phyloP scores from a whole-genome alignment of 2,888 invertebrate genomes.

The Diadegma fenestrale region DNA sequence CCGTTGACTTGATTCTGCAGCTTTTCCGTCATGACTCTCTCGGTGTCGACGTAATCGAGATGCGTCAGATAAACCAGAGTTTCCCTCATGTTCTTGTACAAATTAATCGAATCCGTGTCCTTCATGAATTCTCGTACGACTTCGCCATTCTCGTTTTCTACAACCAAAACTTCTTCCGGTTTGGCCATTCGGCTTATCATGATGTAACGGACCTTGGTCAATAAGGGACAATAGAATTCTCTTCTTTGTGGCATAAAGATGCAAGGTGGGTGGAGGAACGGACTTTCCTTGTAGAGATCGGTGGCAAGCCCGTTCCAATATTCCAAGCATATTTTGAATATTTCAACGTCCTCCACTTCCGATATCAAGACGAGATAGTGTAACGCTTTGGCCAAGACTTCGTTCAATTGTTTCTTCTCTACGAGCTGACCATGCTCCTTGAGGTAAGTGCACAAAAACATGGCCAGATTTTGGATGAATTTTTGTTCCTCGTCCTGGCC shows the following conservation, averaged over 20 bases:
- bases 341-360: slow-evolving; percentile 99
- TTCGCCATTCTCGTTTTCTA: slow-evolving; percentile 99
- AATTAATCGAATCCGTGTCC: slow-evolving; percentile 99
- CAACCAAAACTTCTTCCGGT: slow-evolving; percentile 99
- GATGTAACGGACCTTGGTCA: slow-evolving; percentile 96
- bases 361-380: slow-evolving; percentile 96
- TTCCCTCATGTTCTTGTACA: slow-evolving; percentile 99
- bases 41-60: slow-evolving; percentile 98
- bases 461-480: slow-evolving; percentile 98
- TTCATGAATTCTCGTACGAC: slow-evolving; percentile 99
- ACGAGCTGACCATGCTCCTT: slow-evolving; percentile 97
- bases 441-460: slow-evolving; percentile 98
- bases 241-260: slow-evolving; percentile 87
- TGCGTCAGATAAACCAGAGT: slow-evolving; percentile 99
- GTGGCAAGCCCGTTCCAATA: slow-evolving; percentile 98
- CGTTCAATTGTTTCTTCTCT: slow-evolving; percentile 92
- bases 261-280: slow-evolving; percentile 87
- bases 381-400: slow-evolving; percentile 92
- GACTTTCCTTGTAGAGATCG: slow-evolving; percentile 96
- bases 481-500: slow-evolving; percentile 99
- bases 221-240: slow-evolving; percentile 91
- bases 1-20: slow-evolving; percentile 99
- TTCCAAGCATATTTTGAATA: slow-evolving; percentile 99
- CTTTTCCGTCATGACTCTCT: slow-evolving; percentile 99
- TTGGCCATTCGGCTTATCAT: slow-evolving; percentile 99